Evolutionary conservation across 1,140 invertebrate species (phyloP).

Genomic region (Apis dorsata): DNA sequence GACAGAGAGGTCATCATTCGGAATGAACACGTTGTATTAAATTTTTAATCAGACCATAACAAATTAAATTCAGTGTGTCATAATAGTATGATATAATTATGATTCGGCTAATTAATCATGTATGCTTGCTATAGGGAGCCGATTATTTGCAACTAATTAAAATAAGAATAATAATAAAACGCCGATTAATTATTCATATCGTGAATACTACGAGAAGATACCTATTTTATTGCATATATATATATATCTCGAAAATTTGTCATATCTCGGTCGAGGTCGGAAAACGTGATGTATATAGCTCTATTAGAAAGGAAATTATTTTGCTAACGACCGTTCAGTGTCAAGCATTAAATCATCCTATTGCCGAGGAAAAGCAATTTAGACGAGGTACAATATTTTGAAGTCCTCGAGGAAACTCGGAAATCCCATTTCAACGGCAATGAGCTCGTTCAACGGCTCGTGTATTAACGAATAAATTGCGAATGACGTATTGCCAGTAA

Average conservation of each 20-base stretch:
- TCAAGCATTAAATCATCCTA: conserved; percentile 18
- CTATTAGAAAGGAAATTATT: conserved; percentile 19
- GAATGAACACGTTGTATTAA: not conserved
- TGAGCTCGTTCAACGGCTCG: conserved; percentile 4
- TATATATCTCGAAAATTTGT: not conserved
- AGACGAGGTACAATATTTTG: conserved; percentile 28
- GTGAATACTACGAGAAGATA: not conserved
- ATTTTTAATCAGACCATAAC: conserved; percentile 35
- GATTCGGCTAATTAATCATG: conserved; percentile 23
- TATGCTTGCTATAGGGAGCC: not conserved
- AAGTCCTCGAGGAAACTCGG: conserved; percentile 15
- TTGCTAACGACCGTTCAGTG: conserved; percentile 5
- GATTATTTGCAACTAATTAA: not conserved
- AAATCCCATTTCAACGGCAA: conserved; percentile 20
- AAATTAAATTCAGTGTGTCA: conserved; percentile 12
- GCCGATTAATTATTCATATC: not conserved
- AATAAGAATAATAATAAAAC: not conserved
- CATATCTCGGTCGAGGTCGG: not conserved
- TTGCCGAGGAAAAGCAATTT: conserved; percentile 9
- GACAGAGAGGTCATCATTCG: not conserved
- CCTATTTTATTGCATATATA: not conserved
- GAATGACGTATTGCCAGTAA: conserved; percentile 38
- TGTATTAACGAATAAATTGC: conserved; percentile 27
- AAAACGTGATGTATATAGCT: not conserved
- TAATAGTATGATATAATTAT: conserved; percentile 1